Conservation (phyloP, 2,888 invertebrate species). For the Phyllotreta striolata region DNA sequence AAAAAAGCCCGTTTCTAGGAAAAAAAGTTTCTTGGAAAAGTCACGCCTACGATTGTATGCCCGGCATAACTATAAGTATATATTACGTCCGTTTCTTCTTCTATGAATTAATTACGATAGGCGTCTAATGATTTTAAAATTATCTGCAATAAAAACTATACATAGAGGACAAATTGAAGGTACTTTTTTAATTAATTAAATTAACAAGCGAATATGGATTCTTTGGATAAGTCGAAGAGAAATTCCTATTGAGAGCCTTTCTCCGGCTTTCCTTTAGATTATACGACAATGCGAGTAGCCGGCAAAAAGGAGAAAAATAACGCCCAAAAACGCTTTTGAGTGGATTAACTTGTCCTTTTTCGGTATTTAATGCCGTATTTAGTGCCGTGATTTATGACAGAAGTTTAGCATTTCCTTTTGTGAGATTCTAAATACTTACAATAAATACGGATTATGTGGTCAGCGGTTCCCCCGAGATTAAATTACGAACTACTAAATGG, state of each 20-base stretch:
- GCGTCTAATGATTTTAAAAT: too few relatives aligned
- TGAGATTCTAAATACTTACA: conserved; percentile 49
- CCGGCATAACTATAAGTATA: too few relatives aligned
- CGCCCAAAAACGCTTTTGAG: conserved; percentile 15
- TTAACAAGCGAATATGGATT: too few relatives aligned
- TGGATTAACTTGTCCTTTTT: conserved; percentile 47
- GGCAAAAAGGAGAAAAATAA: too few relatives aligned
- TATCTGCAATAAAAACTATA: too few relatives aligned
- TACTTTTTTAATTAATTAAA: too few relatives aligned
- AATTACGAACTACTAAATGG: conserved; percentile 4
- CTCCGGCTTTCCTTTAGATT: too few relatives aligned
- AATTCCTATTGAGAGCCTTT: too few relatives aligned
- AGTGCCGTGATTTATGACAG: conserved; percentile 53
- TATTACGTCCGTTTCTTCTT: neutral
- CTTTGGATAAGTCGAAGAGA: too few relatives aligned
- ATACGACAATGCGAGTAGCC: too few relatives aligned
- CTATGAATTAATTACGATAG: conserved; percentile 1
- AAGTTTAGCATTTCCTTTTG: conserved; percentile 53
- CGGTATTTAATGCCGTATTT: conserved; percentile 44
- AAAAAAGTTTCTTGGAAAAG: conserved; percentile 21
- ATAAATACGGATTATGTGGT: conserved; percentile 50
- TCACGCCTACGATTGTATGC: conserved; percentile 19
- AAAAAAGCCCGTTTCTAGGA: too few relatives aligned
- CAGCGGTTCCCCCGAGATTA: conserved; percentile 34
- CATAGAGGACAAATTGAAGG: too few relatives aligned